Evolutionary conservation across 2,888 invertebrate species (phyloP), one percentile per base, ranked within the genome.

Genomic region (Tanaodytes sp.): DNA sequence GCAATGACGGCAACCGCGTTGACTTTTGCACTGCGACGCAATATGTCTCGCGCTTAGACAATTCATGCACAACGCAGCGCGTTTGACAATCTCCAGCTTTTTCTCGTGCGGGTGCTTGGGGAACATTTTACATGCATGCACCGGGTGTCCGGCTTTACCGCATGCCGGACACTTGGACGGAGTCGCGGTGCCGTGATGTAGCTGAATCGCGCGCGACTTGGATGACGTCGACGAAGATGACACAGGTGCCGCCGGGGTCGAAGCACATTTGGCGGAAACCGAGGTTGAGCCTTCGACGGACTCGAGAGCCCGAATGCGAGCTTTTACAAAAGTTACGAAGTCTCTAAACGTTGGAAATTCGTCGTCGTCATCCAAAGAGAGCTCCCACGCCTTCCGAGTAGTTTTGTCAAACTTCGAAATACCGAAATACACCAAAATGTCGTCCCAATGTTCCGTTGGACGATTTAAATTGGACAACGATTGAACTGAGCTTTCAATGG

Each of bases 261-360:
- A 23, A 23, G 4, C 23, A 23, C 4, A 23, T 4, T 23, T 23
- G 5, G 23, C 4, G 5, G 23, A 23, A 5, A 8, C 4, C 8
- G 8, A 23, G 5, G 23, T 23, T 4, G 8, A 4, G 23, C 23
- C 23, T 23, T 23, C 23, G 8, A 33, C 33, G 8, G 33, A 6
- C n/a, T 54, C 54, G 1, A 54, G 16, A 2, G 42, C 42, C 2
- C 20, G 18, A 31, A 42, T 54, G 2, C 54, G 39, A 0, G 19
- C 5, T 2, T 18, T 31, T 1, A 54, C 2, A 33, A 54, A 33
- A n/a, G 8, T n/a, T 3, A n/a, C 5, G 3, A 33, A 33, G 5
- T 33, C 11, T n/a, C 3, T n/a, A n/a, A 33, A 33, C 12, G 33
- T 11, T 2, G 23, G 23, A 23, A 5, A 23, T 5, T 23, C 23